Base-by-base conservation (phyloP, 1,140 invertebrate species). In the Philaenus spumarius region DNA sequence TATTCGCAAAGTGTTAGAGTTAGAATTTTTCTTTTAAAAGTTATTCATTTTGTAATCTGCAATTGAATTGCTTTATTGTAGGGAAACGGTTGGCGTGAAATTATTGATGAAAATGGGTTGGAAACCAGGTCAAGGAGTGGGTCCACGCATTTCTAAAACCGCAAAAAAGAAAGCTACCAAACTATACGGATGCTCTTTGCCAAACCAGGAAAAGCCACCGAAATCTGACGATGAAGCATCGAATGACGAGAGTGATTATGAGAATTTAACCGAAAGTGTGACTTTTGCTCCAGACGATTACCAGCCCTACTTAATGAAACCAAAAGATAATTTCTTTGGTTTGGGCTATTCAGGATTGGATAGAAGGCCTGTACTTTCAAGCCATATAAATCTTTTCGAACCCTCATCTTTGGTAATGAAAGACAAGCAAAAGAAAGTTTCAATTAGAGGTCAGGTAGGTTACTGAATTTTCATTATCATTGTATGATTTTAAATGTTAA, bases 121-220 rank as follows among this genome's bases (percentile, higher is more conserved):
- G 90, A 85, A 85, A 68, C 86, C 87, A 26, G 93, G 93, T 0
- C 90, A 95, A 73, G 94, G 93, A 2, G 78, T 95, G n/a, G 94
- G 93, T 1, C 86, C 88, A 5, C 74, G 81, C 51, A 65, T 85
- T 46, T 84, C 79, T 6, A 78, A 73, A 20, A 69, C 66, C 23
- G 81, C 85, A 62, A 88, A 86, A 67, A 17, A 74, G 73, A 60
- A 69, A 76, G 35, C 34, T 48, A 61, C 52, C 20, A 62, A 83
- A 83, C 72, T 84, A 1, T 89, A 90, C 70, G 87, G 87, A 1
- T 89, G 87, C 73, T 74, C 79, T 53, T 72, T 86, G 62, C 24
- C 43, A 23, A 24, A 52, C 15, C 5, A 23, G 15, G 57, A 58
- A 35, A 20, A 67, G 4, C 12, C 17, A n/a, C n/a, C n/a, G n/a